These are phyloP conservation scores for Urocynchramus pylzowi DNA, from an alignment of 2,113 vertebrate species.

Conservation along the genomic window DNA sequence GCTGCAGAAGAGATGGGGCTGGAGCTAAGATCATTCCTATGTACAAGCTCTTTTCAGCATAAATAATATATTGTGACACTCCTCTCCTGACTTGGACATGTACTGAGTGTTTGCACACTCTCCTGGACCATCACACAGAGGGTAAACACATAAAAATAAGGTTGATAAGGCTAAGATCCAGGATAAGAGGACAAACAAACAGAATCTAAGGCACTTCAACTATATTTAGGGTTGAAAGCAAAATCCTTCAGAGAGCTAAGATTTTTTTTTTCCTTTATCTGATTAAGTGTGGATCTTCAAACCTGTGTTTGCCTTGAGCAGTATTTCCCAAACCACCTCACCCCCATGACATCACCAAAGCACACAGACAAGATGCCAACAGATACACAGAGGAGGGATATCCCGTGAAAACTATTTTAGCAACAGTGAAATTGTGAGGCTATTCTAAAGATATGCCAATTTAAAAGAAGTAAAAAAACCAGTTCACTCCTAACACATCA, in stretches of 20 bases:
- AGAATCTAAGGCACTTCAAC: background rate
- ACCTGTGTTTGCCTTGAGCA: background rate
- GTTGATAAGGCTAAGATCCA: background rate
- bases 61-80: background rate
- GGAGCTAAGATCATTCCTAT: background rate
- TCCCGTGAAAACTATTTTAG: background rate
- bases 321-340: background rate
- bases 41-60: background rate
- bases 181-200: background rate
- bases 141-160: background rate
- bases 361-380: background rate
- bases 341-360: background rate
- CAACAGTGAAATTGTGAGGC: background rate
- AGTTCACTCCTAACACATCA: background rate
- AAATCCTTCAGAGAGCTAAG: background rate
- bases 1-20: background rate
- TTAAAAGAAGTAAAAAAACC: background rate
- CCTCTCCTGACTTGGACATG: background rate
- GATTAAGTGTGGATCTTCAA: background rate
- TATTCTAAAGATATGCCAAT: background rate
- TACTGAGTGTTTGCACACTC: accelerated
- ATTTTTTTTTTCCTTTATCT: background rate
- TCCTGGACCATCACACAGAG: background rate
- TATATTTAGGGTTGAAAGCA: background rate
- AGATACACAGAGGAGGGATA: accelerated